Percentiles rank a stretch among this genome's conserved stretches.
phyloP scores from a whole-genome alignment of 2,113 vertebrate genomes.

The Poeciliopsis occidentalis region DNA sequence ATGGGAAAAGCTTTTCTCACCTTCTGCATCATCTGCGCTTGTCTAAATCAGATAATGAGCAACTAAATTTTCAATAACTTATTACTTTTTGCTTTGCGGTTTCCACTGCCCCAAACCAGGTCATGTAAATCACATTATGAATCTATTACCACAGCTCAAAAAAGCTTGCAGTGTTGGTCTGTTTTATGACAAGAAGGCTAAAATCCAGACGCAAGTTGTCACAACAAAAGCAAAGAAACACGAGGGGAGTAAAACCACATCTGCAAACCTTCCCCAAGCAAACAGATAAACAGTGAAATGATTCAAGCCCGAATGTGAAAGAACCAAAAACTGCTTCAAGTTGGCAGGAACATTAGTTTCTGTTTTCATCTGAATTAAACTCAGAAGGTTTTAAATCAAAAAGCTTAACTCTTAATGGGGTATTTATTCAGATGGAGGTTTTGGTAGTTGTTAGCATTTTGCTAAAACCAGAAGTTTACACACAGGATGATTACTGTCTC shows the following conservation, averaged over 20 bases:
- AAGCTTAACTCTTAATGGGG: neutral
- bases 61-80: neutral
- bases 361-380: neutral
- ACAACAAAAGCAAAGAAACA: neutral
- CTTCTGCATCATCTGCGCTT: too few species aligned
- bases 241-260: neutral
- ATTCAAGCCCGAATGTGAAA: fast-evolving
- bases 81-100: neutral
- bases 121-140: neutral
- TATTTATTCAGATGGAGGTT: neutral
- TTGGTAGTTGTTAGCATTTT: too few species aligned
- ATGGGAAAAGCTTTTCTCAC: neutral
- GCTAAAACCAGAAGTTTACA: too few species aligned
- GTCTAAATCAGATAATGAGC: neutral
- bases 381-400: neutral
- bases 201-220: neutral
- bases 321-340: neutral
- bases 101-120: neutral
- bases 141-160: too few species aligned
- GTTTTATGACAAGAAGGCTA: neutral
- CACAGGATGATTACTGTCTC: too few species aligned
- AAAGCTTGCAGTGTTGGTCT: neutral
- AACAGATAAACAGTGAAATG: constrained; percentile 4
- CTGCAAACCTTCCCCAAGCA: neutral
- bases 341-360: neutral